Evolutionary conservation across 2,113 vertebrate species (phyloP), one percentile per base, ranked within the genome.

Genomic region (Psittacus erithacus): DNA sequence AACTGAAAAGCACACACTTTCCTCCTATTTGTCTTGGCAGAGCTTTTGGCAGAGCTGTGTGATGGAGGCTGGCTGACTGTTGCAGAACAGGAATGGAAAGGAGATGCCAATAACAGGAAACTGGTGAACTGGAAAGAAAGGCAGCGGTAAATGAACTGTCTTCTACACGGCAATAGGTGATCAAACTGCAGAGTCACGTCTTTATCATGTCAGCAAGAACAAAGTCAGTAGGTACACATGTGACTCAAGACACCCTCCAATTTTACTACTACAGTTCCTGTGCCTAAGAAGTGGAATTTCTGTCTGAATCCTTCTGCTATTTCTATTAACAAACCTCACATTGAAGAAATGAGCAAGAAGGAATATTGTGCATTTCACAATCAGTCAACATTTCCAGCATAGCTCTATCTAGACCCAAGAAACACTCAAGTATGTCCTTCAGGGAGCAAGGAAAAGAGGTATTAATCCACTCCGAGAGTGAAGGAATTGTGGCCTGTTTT

Each of bases 11-110:
- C 79, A 83, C 84, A 93, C 6, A 0, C 92, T 88, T 92, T 76
- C 47, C 67, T 90, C 78, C 53, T 96, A 65, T 95, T 95, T 92
- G 70, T 82, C 94, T 95, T 94, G 95, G 95, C 95, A 97, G 75
- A 82, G 82, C 62, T 89, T 84, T 84, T 95, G 93, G 93, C 96
- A 97, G 94, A 92, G 57, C 86, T 82, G 62, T 64, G 24, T 92
- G 93, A 86, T 92, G 86, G 77, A 95, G 89, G 69, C 77, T 97
- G 93, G 89, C 83, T 95, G 89, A 57, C 38, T 76, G 52, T 44
- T 87, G 71, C 84, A 80, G 90, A 95, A 65, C 52, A 85, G 75
- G 52, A 87, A 85, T 50, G 63, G 84, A 35, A 91, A 91, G 67
- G 63, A 94, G 41, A 76, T 90, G 94, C 73, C 91, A 95, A 15